Evolutionary conservation across 2,113 vertebrate species (phyloP).

Genomic region (Stictonetta naevosa): DNA sequence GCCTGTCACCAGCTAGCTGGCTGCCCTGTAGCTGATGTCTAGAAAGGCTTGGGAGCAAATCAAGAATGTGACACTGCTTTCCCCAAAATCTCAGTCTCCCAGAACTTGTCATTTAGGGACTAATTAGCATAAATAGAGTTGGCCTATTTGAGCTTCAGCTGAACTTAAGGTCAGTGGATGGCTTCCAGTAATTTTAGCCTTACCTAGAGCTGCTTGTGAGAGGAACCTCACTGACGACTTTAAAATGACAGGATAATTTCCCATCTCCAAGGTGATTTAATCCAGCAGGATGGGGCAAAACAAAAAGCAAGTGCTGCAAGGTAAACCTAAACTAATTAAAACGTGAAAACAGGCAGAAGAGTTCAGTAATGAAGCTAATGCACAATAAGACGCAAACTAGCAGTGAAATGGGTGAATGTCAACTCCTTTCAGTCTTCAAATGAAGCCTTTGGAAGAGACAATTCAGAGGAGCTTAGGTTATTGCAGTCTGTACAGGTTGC

Average conservation of each 20-base stretch:
- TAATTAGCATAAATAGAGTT: background rate
- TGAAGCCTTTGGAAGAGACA: background rate
- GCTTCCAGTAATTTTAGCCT: background rate
- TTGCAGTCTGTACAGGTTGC: background rate
- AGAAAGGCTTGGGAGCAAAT: background rate
- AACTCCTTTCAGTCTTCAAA: background rate
- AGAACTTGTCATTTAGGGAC: background rate
- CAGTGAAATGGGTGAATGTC: background rate
- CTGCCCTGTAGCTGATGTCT: background rate
- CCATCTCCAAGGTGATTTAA: background rate
- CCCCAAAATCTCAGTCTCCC: background rate
- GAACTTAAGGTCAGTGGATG: background rate
- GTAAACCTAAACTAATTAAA: slow-evolving; percentile 13
- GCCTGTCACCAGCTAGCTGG: background rate
- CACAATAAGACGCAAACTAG: background rate
- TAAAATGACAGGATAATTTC: background rate
- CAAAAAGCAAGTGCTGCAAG: background rate
- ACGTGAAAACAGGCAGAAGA: background rate
- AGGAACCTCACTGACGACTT: background rate
- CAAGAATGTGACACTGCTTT: background rate
- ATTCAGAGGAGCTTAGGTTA: background rate
- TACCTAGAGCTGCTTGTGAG: background rate
- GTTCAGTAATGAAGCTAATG: background rate
- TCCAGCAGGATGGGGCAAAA: background rate
- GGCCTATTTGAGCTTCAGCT: background rate